These are phyloP conservation scores for Sebastes vulpes DNA, from an alignment of 2,797 vertebrate genomes.

Conservation along the genomic window DNA sequence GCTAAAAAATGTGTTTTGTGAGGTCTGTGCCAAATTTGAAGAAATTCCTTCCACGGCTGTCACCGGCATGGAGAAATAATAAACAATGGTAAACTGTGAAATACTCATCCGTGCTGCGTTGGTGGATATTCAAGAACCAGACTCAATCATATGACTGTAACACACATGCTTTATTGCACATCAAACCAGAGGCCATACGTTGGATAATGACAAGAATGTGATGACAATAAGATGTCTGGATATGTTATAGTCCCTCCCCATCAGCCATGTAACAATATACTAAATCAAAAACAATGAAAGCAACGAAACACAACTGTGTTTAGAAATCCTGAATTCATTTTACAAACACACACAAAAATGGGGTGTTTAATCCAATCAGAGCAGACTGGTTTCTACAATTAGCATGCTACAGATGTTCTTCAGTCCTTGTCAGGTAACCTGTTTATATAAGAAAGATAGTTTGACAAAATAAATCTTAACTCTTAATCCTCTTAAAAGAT, in stretches of 20 bases:
- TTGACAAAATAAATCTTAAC: neutral
- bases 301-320: neutral
- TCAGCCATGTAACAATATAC: neutral
- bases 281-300: neutral
- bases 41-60: no score
- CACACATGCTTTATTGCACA: slow-evolving; percentile 76
- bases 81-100: neutral
- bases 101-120: neutral
- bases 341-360: neutral
- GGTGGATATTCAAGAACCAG: neutral
- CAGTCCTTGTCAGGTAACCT: neutral
- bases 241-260: neutral
- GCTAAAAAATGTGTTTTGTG: no score
- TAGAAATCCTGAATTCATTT: neutral
- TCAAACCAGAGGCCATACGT: slow-evolving; percentile 27
- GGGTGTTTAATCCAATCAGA: neutral
- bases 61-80: no score
- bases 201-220: neutral
- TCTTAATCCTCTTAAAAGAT: neutral
- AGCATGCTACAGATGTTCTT: neutral
- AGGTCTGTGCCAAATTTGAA: no score
- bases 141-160: neutral
- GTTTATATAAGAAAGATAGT: neutral
- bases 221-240: neutral
- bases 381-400: neutral